Base-by-base conservation (phyloP, 2,888 invertebrate species). In the Melitaea athalia region DNA sequence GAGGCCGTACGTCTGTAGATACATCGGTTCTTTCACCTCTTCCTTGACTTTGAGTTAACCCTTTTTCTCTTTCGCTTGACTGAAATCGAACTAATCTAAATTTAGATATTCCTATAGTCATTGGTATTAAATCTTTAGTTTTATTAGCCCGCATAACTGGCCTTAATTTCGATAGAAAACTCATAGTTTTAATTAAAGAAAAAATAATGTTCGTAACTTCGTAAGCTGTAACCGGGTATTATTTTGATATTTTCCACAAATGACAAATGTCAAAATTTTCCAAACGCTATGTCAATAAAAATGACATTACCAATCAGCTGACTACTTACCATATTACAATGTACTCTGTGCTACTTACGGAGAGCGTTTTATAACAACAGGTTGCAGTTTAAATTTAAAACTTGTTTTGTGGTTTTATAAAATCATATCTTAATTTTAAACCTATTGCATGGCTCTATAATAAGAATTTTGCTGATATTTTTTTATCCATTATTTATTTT, bases 1-100 rank as follows among this genome's bases (percentile, higher is more conserved):
- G 78, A 8, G 95, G 95, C 68, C 94, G 93, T 3, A 96, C 95
- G 85, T 95, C 93, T 15, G 91, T 90, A 15, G 92, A 89, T 11
- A 93, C 86, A 70, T 93, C 91, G 47, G 81, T 79, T 77, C 83
- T 85, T 74, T 91, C 91, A 49, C 80, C 79, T 77, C 83, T 85
- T 74, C 91, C 91, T 73, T 84, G 81, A 73, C 84, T 86, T 79
- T 79, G 89, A 38, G 91, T 78, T 73, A 93, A 76, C 57, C 86
- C 85, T 64, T 81, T 85, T 74, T 85, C 73, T 71, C 82, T 89
- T 69, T 79, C 80, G 57, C 83, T 80, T 62, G 90, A 85, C 78
- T 85, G 89, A 72, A 72, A 79, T 38, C 86, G 83, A 68, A 72
- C 71, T 67, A 75, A 76, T 67, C 77, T 80, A 76, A 80, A 75